Evolutionary conservation across 2,888 invertebrate species (phyloP).

Genomic region (Cephus sareptanus): DNA sequence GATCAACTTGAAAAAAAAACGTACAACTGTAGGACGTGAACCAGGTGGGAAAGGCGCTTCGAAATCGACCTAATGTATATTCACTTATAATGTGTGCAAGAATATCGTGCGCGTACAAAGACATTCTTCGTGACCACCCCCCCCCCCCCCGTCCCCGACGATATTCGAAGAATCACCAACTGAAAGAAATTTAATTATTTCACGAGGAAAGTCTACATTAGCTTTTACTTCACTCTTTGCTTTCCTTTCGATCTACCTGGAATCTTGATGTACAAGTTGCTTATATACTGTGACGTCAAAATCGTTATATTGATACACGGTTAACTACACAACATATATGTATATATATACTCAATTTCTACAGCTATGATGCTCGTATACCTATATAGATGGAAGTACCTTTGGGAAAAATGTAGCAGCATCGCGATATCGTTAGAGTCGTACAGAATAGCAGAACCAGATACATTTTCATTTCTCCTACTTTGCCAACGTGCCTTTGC

Average conservation of each 20-base stretch:
- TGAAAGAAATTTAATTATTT: not conserved
- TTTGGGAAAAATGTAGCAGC: slow-evolving; percentile 63
- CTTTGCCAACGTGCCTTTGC: slow-evolving; percentile 3
- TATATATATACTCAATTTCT: not conserved
- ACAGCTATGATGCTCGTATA: not conserved
- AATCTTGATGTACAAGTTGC: not conserved
- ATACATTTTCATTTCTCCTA: slow-evolving; percentile 50
- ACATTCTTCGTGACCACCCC: too few species aligned
- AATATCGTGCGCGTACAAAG: too few species aligned
- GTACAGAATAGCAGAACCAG: slow-evolving; percentile 51
- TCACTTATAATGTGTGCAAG: too few species aligned
- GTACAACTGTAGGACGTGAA: too few species aligned
- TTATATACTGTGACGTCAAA: not conserved
- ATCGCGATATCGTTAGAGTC: slow-evolving; percentile 48
- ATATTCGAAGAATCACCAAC: too few species aligned
- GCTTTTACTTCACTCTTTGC: not conserved
- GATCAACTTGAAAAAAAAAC: too few species aligned
- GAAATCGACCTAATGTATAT: too few species aligned
- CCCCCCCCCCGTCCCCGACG: too few species aligned
- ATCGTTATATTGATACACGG: not conserved
- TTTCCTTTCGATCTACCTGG: not conserved
- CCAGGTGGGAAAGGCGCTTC: too few species aligned
- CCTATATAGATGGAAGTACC: slow-evolving; percentile 36
- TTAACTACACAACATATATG: not conserved
- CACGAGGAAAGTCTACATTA: not conserved